phyloP scores from a whole-genome alignment of 2,113 vertebrate species.

The Varanus salvator region DNA sequence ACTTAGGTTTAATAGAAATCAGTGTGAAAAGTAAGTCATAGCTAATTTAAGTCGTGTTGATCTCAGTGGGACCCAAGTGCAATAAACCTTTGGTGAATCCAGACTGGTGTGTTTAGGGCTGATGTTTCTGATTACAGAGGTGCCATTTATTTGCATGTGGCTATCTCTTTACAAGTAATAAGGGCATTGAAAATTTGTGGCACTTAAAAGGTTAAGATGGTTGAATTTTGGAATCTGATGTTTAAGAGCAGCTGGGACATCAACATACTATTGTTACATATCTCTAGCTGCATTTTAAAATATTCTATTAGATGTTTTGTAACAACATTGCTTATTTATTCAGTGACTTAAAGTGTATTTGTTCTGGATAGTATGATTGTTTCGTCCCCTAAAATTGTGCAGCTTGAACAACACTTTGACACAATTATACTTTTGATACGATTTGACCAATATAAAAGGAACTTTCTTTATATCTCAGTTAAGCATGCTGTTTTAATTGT shows the following conservation, averaged over 20 bases:
- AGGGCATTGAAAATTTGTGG: slow-evolving; percentile 42
- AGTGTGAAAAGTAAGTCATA: not conserved
- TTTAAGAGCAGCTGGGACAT: not conserved
- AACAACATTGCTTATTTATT: slow-evolving; percentile 31
- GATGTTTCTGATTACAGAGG: not conserved
- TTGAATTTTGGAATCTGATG: not conserved
- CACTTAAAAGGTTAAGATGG: slow-evolving; percentile 30
- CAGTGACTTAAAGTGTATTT: not conserved
- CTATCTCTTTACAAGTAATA: slow-evolving; percentile 27
- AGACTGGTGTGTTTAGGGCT: slow-evolving; percentile 1
- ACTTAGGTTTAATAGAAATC: not conserved
- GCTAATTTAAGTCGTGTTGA: not conserved
- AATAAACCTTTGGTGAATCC: not conserved
- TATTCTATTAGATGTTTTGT: slow-evolving; percentile 16
- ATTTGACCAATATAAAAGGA: slow-evolving; percentile 54
- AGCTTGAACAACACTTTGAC: slow-evolving; percentile 63
- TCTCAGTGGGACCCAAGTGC: not conserved
- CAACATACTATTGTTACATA: not conserved
- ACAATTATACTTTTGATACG: slow-evolving; percentile 75
- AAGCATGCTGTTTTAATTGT: slow-evolving; percentile 4
- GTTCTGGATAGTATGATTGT: slow-evolving; percentile 18
- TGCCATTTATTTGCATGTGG: slow-evolving; percentile 33
- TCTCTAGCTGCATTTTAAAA: slow-evolving; percentile 13
- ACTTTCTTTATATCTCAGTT: slow-evolving; percentile 51
- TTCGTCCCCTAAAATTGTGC: slow-evolving; percentile 64